Percentiles rank a stretch among this genome's conserved stretches.
Evolutionary conservation across 1,140 invertebrate genomes (phyloP).

Genomic region (Drosophila melanica): DNA sequence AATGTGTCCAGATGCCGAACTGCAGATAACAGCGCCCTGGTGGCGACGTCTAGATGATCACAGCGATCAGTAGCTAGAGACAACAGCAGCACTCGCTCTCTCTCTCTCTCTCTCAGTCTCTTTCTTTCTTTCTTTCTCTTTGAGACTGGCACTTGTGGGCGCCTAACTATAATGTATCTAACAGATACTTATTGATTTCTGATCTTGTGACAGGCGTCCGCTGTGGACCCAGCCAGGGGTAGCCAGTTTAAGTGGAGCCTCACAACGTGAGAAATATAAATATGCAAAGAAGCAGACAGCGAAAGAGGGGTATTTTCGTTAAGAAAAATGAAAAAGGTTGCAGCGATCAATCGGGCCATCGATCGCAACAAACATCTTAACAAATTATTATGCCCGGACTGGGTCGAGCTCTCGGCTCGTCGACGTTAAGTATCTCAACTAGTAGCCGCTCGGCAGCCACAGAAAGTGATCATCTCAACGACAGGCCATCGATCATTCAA

Average conservation of each 20-base stretch:
- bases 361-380: slow-evolving; percentile 73
- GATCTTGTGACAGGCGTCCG: slow-evolving; percentile 49
- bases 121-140: background rate
- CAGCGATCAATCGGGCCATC: slow-evolving; percentile 46
- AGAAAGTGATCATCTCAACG: slow-evolving; percentile 79
- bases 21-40: slow-evolving; percentile 61
- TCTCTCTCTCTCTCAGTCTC: too few species aligned
- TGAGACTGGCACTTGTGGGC: slow-evolving; percentile 53
- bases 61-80: slow-evolving; percentile 51
- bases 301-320: slow-evolving; percentile 24
- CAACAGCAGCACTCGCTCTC: background rate
- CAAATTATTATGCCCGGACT: slow-evolving; percentile 67
- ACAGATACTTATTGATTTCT: slow-evolving; percentile 49
- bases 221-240: slow-evolving; percentile 30
- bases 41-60: slow-evolving; percentile 49
- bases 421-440: slow-evolving; percentile 80
- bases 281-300: slow-evolving; percentile 53
- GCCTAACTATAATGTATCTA: slow-evolving; percentile 52
- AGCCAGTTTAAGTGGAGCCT: slow-evolving; percentile 44
- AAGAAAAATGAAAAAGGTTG: slow-evolving; percentile 21
- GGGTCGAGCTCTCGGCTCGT: slow-evolving; percentile 8
- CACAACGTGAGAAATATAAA: slow-evolving; percentile 76
- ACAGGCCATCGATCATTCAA: slow-evolving; percentile 80
- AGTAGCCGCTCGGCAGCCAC: slow-evolving; percentile 82
- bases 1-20: slow-evolving; percentile 74